Conservation (phyloP, 2,113 vertebrate species). For the Tricholaema leucomelas region DNA sequence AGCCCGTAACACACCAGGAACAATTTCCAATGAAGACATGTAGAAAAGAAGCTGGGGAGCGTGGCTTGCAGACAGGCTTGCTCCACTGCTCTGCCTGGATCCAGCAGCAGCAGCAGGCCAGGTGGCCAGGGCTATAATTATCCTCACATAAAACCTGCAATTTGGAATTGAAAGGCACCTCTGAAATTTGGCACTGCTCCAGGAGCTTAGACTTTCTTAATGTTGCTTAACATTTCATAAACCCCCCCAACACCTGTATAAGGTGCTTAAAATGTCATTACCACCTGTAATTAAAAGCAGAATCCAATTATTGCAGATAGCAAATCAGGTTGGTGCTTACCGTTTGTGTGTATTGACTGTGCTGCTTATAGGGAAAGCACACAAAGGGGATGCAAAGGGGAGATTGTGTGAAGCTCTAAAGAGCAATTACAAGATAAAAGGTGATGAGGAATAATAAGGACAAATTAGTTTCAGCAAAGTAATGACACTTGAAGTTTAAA, state of each 20-base stretch:
- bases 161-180: conserved; percentile 74
- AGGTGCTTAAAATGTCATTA: conserved; percentile 80
- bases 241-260: conserved; percentile 69
- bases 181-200: conserved; percentile 62
- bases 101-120: conserved; percentile 41
- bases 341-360: conserved; percentile 57
- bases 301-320: conserved; percentile 72
- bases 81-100: background rate
- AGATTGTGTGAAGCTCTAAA: conserved; percentile 59
- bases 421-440: conserved; percentile 67
- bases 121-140: conserved; percentile 69
- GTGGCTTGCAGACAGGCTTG: background rate
- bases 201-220: conserved; percentile 70
- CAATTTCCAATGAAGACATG: background rate
- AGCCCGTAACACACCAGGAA: background rate
- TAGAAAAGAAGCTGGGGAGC: background rate
- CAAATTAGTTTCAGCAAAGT: conserved; percentile 61
- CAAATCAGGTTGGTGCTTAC: conserved; percentile 58
- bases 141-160: conserved; percentile 58
- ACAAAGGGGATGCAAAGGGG: conserved; percentile 26
- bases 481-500: conserved; percentile 59
- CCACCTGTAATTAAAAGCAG: conserved; percentile 76
- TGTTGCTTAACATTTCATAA: conserved; percentile 64
- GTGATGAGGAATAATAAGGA: conserved; percentile 71
- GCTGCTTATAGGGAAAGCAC: conserved; percentile 43